Evolutionary conservation across 2,113 vertebrate species (phyloP).

Genomic region (Oryzias celebensis): DNA sequence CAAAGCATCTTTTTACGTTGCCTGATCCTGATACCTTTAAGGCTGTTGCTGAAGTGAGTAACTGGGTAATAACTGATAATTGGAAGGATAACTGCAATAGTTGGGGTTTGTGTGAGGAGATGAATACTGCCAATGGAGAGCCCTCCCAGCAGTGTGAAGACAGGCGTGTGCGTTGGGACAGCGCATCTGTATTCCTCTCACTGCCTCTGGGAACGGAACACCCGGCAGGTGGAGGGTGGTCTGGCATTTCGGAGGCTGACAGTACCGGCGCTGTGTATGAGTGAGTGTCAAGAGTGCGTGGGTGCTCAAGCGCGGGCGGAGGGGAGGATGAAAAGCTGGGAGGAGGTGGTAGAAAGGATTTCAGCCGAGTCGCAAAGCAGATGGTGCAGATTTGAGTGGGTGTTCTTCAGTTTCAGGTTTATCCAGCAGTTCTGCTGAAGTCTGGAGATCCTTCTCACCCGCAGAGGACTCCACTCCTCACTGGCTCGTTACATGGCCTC

Average conservation of each 20-base stretch:
- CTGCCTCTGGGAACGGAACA: constrained; percentile 38
- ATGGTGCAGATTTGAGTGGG: constrained; percentile 72
- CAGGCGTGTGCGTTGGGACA: constrained; percentile 6
- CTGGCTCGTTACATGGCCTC: constrained; percentile 43
- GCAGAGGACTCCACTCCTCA: constrained; percentile 45
- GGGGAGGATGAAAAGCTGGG: constrained; percentile 12
- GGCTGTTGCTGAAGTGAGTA: no score
- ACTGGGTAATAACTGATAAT: no score
- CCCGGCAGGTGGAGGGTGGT: constrained; percentile 56
- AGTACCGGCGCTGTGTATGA: constrained; percentile 41
- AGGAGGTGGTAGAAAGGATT: constrained; percentile 29
- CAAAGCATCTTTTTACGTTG: no score
- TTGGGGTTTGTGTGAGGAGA: no score
- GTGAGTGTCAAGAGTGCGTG: constrained; percentile 37
- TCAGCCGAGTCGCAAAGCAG: constrained; percentile 59
- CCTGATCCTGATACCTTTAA: background rate
- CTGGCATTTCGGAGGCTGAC: constrained; percentile 66
- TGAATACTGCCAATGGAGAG: no score
- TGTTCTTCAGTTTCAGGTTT: constrained; percentile 55
- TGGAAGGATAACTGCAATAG: no score
- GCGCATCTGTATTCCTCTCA: constrained; percentile 55
- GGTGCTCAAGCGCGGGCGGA: constrained; percentile 21
- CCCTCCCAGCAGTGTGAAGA: background rate
- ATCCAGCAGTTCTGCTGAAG: constrained; percentile 46
- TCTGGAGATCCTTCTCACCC: constrained; percentile 47